Evolutionary conservation across 2,888 invertebrate genomes (phyloP), one percentile per base, ranked within the genome.

Genomic region (Polylopha cassiicola): DNA sequence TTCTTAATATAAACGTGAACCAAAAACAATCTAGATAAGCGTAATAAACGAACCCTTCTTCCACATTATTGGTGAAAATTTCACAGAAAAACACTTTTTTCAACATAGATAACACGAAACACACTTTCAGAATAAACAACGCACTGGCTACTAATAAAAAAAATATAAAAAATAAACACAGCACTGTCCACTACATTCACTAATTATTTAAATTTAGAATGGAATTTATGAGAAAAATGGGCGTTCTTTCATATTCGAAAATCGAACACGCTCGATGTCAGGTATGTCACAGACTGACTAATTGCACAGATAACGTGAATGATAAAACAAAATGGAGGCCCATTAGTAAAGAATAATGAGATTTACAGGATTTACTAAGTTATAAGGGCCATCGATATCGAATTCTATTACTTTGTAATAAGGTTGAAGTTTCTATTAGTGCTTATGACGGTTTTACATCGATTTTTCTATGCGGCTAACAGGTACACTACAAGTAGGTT

Each of bases 241-340:
- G 43, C 43, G 43, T 21, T 23, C 16, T 42, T 39, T 24, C 28
- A 44, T 34, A 41, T 26, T 18, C 39, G 33, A 36, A 39, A 43
- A 31, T 23, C 4, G 39, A 49, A 56, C 52, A 52, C 63, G 60
- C 56, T 57, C 62, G 51, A 55, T 44, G 47, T 56, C 61, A 63
- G 62, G 66, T 67, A 63, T 52, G 65, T 60, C 57, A 44, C 58
- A 48, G 55, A 48, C 59, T 63, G 65, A 74, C 73, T 77, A 77
- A 77, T 76, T 75, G 68, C 53, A 65, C 53, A 74, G 74, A 75
- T 74, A 76, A 74, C 61, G 53, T 41, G 34, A 50, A 42, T 68
- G 74, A 73, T 75, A 76, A 75, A 72, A 61, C 61, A 64, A 58
- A 59, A 41, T 41, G 41, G 41, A 41, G 41, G 41, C 41, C 41